Conservation (phyloP, 2,888 invertebrate genomes). For the Sarcophaga rosellei region DNA sequence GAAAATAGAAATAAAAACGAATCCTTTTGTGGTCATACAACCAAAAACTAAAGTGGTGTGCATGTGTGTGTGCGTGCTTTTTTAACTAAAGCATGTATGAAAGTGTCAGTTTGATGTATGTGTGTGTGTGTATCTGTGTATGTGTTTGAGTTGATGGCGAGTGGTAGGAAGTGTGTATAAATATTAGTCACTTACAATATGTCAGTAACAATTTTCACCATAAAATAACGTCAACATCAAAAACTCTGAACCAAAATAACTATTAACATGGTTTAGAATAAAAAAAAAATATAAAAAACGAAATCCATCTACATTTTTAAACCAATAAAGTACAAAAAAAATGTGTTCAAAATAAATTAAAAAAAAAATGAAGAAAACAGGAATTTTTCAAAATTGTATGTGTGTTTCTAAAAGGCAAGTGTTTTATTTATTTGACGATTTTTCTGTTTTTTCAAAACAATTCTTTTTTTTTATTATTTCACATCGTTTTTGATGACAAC, state of each 20-base stretch:
- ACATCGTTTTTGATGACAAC: neutral
- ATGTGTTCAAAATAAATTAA: too few species aligned
- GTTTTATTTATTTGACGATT: neutral
- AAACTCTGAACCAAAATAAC: neutral
- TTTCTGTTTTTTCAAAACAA: neutral
- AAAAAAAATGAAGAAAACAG: too few species aligned
- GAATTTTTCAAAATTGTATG: too few species aligned
- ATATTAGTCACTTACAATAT: slow-evolving; percentile 56
- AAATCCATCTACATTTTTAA: neutral
- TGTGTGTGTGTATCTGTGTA: neutral
- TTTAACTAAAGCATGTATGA: slow-evolving; percentile 39
- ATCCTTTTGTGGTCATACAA: neutral
- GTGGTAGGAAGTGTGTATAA: neutral
- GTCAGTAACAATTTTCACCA: slow-evolving; percentile 58
- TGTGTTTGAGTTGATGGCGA: neutral
- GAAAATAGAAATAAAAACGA: neutral
- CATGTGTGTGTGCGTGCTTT: neutral
- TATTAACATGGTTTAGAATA: neutral
- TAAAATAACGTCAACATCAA: slow-evolving; percentile 37
- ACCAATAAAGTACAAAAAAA: neutral
- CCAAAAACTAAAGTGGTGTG: neutral
- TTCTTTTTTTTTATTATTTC: neutral
- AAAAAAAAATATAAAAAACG: neutral
- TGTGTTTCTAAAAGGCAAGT: neutral
- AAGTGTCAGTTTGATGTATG: slow-evolving; percentile 61